Evolutionary conservation across 2,797 vertebrate species (phyloP), one percentile per base, ranked within the genome.

Genomic region (Malacoraja senta): DNA sequence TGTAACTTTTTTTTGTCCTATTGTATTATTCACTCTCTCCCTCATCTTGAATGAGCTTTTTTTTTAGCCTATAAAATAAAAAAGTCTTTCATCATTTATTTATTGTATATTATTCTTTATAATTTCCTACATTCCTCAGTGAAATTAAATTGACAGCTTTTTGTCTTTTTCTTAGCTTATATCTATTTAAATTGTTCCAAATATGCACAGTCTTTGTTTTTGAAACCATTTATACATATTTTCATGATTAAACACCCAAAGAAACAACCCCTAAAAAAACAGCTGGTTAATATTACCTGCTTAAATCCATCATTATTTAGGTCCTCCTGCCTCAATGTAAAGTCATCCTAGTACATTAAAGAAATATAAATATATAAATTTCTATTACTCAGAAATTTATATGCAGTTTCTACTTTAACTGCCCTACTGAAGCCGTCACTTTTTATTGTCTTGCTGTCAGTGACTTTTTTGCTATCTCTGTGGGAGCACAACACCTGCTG

Each of bases 31-130:
- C 53, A 84, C 53, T 84, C 21, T 61, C 9, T 61, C 24, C 61
- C 81, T 26, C 3, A 84, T 26, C 68, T 53, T 76, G 7, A 72
- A n/a, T 58, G 71, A 65, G 29, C 17, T 65, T 35, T 78, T 78
- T 53, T 88, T 78, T 78, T 88, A 35, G 35, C 44, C 61, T 65
- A n/a, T 88, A 63, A 88, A 68, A 88, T 88, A 65, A 88, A 84
- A n/a, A 58, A 10, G 58, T 65, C 58, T 84, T 84, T 61, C 58
- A 29, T 88, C 1, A 88, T 88, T 88, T 12, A 26, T 68, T 68
- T 88, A 65, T 32, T 35, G 61, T 88, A 65, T 65, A 65, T 17
- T 35, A 68, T 68, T 88, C 8, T 65, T 35, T 86, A 65, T 86
- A 63, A 88, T 19, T 26, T n/a, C 9, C n/a, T 88, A 88, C 32